These are phyloP conservation scores for Syngnathus acus DNA, from an alignment of 2,797 vertebrate species.

Conservation along the genomic window DNA sequence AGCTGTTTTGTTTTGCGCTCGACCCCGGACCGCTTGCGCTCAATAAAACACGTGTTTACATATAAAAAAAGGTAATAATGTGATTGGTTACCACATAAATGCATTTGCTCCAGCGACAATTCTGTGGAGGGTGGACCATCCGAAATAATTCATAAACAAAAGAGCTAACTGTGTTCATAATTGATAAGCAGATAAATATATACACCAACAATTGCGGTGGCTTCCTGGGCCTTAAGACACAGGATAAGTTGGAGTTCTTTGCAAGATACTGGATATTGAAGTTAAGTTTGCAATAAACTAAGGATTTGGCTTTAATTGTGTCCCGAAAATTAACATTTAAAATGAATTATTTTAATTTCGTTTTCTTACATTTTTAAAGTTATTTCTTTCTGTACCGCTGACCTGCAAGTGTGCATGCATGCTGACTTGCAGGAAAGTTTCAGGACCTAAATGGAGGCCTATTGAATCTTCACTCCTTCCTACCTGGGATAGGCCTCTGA, in stretches of 20 bases:
- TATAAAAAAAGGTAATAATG: constrained; percentile 52
- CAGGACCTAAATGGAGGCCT: constrained; percentile 53
- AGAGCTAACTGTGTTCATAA: constrained; percentile 67
- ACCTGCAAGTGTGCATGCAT: constrained; percentile 10
- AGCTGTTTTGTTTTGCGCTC: constrained; percentile 55
- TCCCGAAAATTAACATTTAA: too few relatives aligned
- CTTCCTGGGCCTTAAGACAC: constrained; percentile 23
- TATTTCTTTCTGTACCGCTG: background rate
- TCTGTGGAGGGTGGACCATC: constrained; percentile 53
- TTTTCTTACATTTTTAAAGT: too few relatives aligned
- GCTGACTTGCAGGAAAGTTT: constrained; percentile 50
- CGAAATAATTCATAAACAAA: constrained; percentile 72
- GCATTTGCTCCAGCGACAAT: constrained; percentile 58
- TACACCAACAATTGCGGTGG: constrained; percentile 41
- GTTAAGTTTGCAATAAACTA: background rate
- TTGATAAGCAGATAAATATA: constrained; percentile 66
- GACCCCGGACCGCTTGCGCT: constrained; percentile 50
- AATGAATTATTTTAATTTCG: too few relatives aligned
- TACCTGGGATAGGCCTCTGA: constrained; percentile 46
- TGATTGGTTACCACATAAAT: constrained; percentile 56
- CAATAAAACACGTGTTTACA: constrained; percentile 48
- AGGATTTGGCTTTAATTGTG: background rate
- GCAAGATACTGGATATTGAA: background rate
- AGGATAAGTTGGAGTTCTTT: constrained; percentile 9
- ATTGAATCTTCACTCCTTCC: constrained; percentile 43